Evolutionary conservation across 2,797 vertebrate genomes (phyloP).

Genomic region (Phalanger gymnotis): DNA sequence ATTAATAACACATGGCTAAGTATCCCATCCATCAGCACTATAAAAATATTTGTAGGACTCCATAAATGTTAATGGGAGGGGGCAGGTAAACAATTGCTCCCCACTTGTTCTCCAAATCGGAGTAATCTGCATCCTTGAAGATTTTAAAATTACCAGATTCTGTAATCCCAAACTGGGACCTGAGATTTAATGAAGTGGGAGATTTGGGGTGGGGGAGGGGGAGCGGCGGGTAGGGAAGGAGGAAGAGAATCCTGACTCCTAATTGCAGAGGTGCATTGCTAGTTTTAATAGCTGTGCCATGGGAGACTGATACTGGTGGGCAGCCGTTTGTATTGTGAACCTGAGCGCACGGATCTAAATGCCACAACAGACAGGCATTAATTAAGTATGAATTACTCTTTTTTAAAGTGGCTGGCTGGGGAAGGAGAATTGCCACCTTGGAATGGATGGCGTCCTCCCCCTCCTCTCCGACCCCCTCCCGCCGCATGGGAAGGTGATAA

Average conservation of each 20-base stretch:
- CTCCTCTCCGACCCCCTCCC: slow-evolving; percentile 73
- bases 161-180: slow-evolving; percentile 21
- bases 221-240: background rate
- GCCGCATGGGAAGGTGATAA: slow-evolving; percentile 79
- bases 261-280: slow-evolving; percentile 57
- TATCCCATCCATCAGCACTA: slow-evolving; percentile 48
- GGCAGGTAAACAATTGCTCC: slow-evolving; percentile 64
- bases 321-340: slow-evolving; percentile 65
- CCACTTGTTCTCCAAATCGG: slow-evolving; percentile 41
- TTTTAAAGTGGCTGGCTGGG: slow-evolving; percentile 52
- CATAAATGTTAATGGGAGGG: slow-evolving; percentile 69
- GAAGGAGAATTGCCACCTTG: slow-evolving; percentile 76
- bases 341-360: slow-evolving; percentile 55
- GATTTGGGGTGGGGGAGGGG: slow-evolving; percentile 35
- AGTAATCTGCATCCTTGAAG: background rate
- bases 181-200: background rate
- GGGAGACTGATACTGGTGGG: slow-evolving; percentile 63
- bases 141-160: slow-evolving; percentile 49
- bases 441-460: slow-evolving; percentile 78
- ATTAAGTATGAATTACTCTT: slow-evolving; percentile 74
- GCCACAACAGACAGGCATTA: slow-evolving; percentile 66
- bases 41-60: slow-evolving; percentile 67
- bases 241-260: slow-evolving; percentile 6
- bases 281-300: slow-evolving; percentile 56
- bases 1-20: slow-evolving; percentile 67